phyloP scores from a whole-genome alignment of 2,888 invertebrate species.

The Harpagoxenus sublaevis region DNA sequence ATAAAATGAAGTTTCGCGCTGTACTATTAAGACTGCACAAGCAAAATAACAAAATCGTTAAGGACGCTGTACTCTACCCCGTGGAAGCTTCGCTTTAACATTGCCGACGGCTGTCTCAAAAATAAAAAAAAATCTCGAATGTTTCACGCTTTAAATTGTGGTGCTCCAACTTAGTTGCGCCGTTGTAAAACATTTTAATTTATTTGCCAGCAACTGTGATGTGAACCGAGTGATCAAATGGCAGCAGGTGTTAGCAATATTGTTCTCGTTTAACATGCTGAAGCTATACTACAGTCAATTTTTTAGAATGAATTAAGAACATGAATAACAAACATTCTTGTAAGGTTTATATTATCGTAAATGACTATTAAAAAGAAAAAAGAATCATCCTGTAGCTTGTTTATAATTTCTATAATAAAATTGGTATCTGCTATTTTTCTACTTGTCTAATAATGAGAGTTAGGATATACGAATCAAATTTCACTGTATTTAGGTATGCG shows the following conservation, averaged over 20 bases:
- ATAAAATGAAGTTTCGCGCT: constrained; percentile 6
- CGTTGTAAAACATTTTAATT: constrained; percentile 36
- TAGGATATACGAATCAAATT: not conserved
- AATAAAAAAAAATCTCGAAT: constrained; percentile 19
- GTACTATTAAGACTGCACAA: constrained; percentile 2
- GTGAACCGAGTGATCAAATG: constrained; percentile 12
- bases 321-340: not conserved
- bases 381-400: not conserved
- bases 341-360: not conserved
- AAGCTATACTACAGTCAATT: not conserved
- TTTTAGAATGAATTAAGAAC: not conserved
- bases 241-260: constrained; percentile 20
- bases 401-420: not conserved
- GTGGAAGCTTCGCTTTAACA: not conserved
- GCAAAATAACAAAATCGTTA: constrained; percentile 23
- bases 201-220: constrained; percentile 19
- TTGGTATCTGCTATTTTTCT: not conserved
- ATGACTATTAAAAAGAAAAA: not conserved
- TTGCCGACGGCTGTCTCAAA: constrained; percentile 22
- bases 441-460: not conserved
- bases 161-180: not conserved
- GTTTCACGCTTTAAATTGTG: constrained; percentile 15
- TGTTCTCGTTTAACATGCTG: not conserved
- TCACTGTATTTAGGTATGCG: not conserved
- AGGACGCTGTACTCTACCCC: not conserved